Conservation (phyloP, 2,113 vertebrate species). For the Athene cunicularia region DNA sequence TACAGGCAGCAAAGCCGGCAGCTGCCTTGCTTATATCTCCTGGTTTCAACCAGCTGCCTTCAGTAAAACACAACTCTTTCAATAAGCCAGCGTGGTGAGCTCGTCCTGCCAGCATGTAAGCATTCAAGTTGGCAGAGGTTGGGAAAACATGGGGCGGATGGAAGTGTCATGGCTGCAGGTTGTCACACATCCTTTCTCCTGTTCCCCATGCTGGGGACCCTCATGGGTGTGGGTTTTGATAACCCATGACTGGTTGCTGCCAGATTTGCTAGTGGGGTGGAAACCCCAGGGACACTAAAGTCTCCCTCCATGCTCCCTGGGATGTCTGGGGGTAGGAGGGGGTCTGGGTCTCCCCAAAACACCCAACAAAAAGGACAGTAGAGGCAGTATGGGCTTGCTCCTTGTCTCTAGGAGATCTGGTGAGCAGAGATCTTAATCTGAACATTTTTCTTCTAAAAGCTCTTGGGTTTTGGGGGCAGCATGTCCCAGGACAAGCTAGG, state of each 20-base stretch:
- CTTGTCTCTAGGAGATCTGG: background rate
- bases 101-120: background rate
- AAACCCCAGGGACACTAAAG: background rate
- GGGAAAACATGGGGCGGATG: background rate
- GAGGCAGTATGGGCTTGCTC: accelerated
- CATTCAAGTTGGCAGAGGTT: accelerated
- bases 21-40: background rate
- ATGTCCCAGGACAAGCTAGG: background rate
- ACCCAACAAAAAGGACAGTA: background rate
- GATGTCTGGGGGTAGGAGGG: background rate
- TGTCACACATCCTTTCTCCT: background rate
- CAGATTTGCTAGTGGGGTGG: background rate
- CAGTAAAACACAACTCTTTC: background rate
- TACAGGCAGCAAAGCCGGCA: background rate
- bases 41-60: background rate
- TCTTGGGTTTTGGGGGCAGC: background rate
- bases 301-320: accelerated
- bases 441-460: background rate
- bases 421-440: background rate
- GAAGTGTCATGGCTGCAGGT: background rate
- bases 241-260: accelerated
- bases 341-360: accelerated
- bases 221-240: background rate
- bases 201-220: background rate
- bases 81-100: accelerated